Percentiles rank a stretch among this genome's conserved stretches.
phyloP scores from a whole-genome alignment of 2,113 vertebrate genomes.

The Rhinolophus ferrumequinum region DNA sequence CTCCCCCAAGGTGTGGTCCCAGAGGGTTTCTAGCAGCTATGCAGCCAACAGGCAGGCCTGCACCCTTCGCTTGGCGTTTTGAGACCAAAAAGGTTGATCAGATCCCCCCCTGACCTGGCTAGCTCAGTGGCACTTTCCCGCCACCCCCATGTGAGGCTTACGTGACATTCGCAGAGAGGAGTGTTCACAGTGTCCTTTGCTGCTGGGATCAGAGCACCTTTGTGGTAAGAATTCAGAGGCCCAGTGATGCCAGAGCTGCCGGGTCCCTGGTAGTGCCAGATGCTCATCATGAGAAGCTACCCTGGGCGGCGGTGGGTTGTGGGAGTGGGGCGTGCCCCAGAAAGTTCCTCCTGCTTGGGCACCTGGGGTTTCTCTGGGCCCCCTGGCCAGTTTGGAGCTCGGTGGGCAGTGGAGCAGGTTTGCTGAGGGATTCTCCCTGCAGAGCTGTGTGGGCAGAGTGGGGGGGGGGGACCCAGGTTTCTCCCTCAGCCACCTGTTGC shows the following conservation, averaged over 20 bases:
- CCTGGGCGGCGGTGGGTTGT: background rate
- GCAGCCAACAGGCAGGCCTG: background rate
- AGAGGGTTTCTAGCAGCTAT: background rate
- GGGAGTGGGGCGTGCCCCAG: background rate
- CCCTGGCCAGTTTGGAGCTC: background rate
- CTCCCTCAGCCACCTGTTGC: background rate
- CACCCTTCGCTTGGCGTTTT: background rate
- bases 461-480: background rate
- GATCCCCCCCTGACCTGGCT: background rate
- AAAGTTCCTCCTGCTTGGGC: background rate
- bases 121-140: background rate
- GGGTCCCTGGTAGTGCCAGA: background rate
- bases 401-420: background rate
- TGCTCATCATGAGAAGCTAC: background rate
- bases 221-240: background rate
- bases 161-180: background rate
- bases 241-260: background rate
- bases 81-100: background rate
- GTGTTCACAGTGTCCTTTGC: background rate
- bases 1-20: background rate
- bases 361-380: background rate
- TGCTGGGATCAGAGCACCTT: background rate
- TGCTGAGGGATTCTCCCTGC: background rate
- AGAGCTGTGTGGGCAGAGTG: background rate
- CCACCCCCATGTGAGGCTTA: background rate